Evolutionary conservation across 2,797 vertebrate genomes (phyloP), one percentile per base, ranked within the genome.

Genomic region (Brachyalestes nurse): DNA sequence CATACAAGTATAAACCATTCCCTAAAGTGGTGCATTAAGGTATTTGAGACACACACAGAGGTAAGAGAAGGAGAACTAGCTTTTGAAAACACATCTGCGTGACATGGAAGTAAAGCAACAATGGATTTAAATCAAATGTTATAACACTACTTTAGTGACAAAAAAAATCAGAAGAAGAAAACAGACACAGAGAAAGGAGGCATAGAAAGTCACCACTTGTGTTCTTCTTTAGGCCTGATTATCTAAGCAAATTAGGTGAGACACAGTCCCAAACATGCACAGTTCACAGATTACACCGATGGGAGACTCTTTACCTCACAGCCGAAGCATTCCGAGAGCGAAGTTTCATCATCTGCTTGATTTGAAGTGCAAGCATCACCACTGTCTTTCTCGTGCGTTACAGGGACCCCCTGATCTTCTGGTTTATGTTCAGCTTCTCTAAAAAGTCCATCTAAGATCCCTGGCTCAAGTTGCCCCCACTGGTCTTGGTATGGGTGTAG

Each of bases 401-500:
- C 80, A 77, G 53, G 65, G 72, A 25, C 78, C 0, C 72, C 61
- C 45, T 72, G 84, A 72, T 61, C 62, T 53, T 17, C 77, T 38
- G 51, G 12, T 67, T 87, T 86, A 6, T 58, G n/a, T 17, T 83
- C 87, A 60, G 40, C 79, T 84, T 90, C 92, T 55, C 89, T 72
- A 81, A 95, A 95, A 10, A 95, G 90, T 60, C 76, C 88, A 84
- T 91, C 90, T 0, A 95, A 91, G 71, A 94, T 79, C 4, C 91
- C 93, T 0, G 92, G 92, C 78, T 95, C 95, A 9, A 94, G 91
- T 17, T 92, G 91, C 64, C 94, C 93, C 91, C 92, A 94, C 16
- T 86, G 92, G 45, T 95, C 94, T 14, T 76, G 86, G 40, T 77
- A 77, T 23, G 80, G 66, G 45, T 49, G 64, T 10, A 71, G 75